Percentiles rank a stretch among this genome's conserved stretches.
phyloP scores from a whole-genome alignment of 2,113 vertebrate genomes.

The Lynx canadensis region DNA sequence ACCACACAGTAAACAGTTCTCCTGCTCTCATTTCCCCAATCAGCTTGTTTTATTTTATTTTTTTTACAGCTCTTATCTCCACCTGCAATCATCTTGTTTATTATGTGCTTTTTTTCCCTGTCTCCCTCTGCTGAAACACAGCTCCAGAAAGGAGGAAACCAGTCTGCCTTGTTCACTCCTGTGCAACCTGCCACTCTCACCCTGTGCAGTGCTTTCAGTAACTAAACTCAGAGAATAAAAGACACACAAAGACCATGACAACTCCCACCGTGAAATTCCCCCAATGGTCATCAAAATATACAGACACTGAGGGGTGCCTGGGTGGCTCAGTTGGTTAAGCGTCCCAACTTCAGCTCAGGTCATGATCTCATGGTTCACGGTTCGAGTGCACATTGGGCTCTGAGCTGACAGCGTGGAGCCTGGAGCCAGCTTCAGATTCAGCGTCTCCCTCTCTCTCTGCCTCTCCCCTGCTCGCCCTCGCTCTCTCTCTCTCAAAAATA shows the following conservation, averaged over 20 bases:
- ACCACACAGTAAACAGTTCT: neutral
- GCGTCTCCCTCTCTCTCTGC: too few species aligned
- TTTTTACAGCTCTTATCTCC: neutral
- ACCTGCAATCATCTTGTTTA: neutral
- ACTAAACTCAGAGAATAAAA: neutral
- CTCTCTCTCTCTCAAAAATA: too few species aligned
- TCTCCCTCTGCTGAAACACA: neutral
- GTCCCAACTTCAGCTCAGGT: too few species aligned
- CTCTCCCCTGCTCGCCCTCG: too few species aligned
- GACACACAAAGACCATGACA: neutral
- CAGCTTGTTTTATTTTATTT: neutral
- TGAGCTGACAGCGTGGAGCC: too few species aligned
- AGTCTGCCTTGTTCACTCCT: neutral
- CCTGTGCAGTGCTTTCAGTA: neutral
- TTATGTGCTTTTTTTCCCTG: neutral
- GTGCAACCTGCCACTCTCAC: neutral
- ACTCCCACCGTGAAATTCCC: neutral
- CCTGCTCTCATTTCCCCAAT: neutral
- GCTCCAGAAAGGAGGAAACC: neutral
- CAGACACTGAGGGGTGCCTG: neutral
- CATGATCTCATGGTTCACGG: too few species aligned
- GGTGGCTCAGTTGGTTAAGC: too few species aligned
- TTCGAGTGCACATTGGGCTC: too few species aligned
- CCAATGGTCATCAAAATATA: neutral
- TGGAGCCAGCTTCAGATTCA: too few species aligned